Percentiles rank a stretch among this genome's conserved stretches.
These are phyloP conservation scores for Petrophora chlorosata DNA, from an alignment of 2,888 invertebrate genomes.

Conservation along the genomic window DNA sequence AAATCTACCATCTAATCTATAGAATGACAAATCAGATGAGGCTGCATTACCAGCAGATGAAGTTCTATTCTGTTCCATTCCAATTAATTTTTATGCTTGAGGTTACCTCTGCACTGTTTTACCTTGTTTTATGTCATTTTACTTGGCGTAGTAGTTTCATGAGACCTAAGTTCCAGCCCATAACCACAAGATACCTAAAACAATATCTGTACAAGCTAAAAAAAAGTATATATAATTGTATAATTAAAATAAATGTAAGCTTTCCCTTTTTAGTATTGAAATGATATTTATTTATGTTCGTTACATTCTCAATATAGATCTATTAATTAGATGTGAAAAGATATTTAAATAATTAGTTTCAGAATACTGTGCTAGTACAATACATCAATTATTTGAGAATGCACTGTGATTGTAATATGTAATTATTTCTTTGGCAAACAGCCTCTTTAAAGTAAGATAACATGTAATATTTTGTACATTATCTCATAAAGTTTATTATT, in stretches of 20 bases:
- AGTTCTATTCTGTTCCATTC: too few species aligned
- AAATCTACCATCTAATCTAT: too few species aligned
- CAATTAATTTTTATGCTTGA: too few species aligned
- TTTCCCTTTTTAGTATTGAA: constrained; percentile 1
- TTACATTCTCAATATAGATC: constrained; percentile 13
- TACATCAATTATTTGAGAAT: constrained; percentile 7
- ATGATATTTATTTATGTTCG: background rate
- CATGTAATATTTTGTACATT: constrained; percentile 36
- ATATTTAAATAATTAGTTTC: too few species aligned
- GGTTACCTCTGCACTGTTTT: too few species aligned
- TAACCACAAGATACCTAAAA: constrained; percentile 1
- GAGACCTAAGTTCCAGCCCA: background rate
- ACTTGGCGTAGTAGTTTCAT: too few species aligned
- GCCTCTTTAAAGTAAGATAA: constrained; percentile 29
- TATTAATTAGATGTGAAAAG: too few species aligned
- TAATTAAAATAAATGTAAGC: constrained; percentile 5
- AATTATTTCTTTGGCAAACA: constrained; percentile 17
- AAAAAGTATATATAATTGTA: too few species aligned
- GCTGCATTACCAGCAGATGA: too few species aligned
- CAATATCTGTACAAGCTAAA: constrained; percentile 5
- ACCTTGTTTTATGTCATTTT: too few species aligned
- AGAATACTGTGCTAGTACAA: background rate
- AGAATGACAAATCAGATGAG: too few species aligned
- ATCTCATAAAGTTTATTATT: constrained; percentile 35
- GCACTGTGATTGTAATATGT: constrained; percentile 28